Evolutionary conservation across 2,888 invertebrate genomes (phyloP).

Genomic region (Mesorhabditis belari): DNA sequence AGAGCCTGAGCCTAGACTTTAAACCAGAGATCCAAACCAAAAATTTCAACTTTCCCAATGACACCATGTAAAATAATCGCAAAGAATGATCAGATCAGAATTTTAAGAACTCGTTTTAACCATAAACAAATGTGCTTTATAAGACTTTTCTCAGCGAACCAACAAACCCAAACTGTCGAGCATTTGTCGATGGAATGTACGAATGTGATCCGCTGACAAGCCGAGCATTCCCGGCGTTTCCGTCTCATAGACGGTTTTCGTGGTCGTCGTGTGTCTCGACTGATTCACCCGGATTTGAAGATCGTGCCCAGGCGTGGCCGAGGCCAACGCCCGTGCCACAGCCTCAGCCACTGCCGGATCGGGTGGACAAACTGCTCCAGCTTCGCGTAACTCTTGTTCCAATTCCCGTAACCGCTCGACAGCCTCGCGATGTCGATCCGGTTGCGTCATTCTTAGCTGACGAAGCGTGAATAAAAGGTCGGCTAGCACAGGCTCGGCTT

Average conservation of each 20-base stretch:
- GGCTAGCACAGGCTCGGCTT: constrained; percentile 25
- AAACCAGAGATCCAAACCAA: too few relatives aligned
- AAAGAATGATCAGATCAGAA: too few relatives aligned
- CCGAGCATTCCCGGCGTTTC: constrained; percentile 51
- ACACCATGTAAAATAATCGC: too few relatives aligned
- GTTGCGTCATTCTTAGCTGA: constrained; percentile 26
- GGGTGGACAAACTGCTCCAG: constrained; percentile 42
- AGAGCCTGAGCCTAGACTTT: too few relatives aligned
- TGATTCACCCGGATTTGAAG: constrained; percentile 50
- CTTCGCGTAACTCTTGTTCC: constrained; percentile 42
- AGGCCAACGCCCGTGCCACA: constrained; percentile 42
- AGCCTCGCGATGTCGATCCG: constrained; percentile 27
- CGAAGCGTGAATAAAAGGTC: constrained; percentile 26
- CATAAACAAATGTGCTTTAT: too few relatives aligned
- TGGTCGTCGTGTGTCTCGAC: constrained; percentile 47
- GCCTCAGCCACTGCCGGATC: constrained; percentile 45
- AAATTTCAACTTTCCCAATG: too few relatives aligned
- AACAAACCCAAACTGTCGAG: constrained; percentile 42
- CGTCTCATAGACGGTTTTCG: constrained; percentile 51
- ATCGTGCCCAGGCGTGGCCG: constrained; percentile 40
- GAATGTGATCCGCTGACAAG: constrained; percentile 39
- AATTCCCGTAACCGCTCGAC: constrained; percentile 43
- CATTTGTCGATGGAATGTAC: constrained; percentile 45
- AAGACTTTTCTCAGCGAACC: too few relatives aligned
- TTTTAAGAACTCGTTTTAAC: too few relatives aligned